These are phyloP conservation scores for Pyrrhia umbra DNA, from an alignment of 2,888 invertebrate genomes.

Conservation along the genomic window DNA sequence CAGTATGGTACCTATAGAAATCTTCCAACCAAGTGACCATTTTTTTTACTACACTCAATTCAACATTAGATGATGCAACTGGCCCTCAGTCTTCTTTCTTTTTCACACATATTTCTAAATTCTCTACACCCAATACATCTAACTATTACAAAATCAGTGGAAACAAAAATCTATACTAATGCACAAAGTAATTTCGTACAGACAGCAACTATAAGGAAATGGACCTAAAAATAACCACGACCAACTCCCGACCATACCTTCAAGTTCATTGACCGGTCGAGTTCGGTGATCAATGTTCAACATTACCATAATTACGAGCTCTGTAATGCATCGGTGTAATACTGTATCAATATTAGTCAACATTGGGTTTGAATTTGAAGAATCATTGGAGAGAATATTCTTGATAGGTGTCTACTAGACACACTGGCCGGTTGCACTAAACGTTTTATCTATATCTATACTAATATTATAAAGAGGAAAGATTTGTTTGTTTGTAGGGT, in stretches of 20 bases:
- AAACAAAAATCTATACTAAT: constrained; percentile 17
- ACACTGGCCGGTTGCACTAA: background rate
- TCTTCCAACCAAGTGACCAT: no score
- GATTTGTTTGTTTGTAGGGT: no score
- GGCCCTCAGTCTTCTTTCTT: no score
- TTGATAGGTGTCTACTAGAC: background rate
- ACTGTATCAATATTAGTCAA: constrained; percentile 48
- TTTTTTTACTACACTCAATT: background rate
- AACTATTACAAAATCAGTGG: background rate
- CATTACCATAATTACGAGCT: constrained; percentile 56
- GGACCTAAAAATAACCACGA: constrained; percentile 46
- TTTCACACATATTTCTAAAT: background rate
- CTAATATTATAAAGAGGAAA: no score
- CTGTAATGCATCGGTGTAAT: constrained; percentile 40
- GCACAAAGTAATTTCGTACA: constrained; percentile 8
- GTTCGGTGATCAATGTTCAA: constrained; percentile 54
- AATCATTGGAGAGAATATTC: background rate
- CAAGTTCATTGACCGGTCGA: constrained; percentile 46
- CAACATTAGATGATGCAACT: background rate
- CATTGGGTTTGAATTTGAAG: constrained; percentile 12
- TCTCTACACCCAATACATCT: background rate
- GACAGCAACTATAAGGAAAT: constrained; percentile 51
- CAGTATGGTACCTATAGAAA: no score
- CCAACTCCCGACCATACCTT: constrained; percentile 35
- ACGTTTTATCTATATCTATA: no score